A percentile compares a stretch with the other conserved stretches of the same genome.
Evolutionary conservation across 2,888 invertebrate genomes (phyloP).

Genomic region (Heteropelma amictum): DNA sequence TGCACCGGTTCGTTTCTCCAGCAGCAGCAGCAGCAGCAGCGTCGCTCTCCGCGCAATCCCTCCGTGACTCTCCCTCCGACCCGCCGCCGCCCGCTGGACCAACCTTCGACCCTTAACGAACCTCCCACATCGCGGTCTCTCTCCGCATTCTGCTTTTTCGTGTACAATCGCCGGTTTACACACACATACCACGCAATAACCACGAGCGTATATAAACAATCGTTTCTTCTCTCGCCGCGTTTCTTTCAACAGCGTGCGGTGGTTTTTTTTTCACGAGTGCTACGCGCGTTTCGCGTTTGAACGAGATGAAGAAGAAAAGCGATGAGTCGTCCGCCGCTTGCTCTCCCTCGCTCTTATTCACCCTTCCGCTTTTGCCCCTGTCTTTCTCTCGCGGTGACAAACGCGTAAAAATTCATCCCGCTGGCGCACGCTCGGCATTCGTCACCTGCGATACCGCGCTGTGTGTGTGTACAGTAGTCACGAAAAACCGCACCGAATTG

Average conservation of each 20-base stretch:
- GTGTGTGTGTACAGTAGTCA: no score
- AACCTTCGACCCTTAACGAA: constrained; percentile 43
- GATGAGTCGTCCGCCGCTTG: constrained; percentile 56
- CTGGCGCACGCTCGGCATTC: constrained; percentile 10
- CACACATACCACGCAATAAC: background rate
- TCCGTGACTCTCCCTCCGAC: constrained; percentile 57
- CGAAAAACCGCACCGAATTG: no score
- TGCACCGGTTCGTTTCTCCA: constrained; percentile 72
- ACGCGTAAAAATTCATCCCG: constrained; percentile 55
- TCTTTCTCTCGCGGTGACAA: constrained; percentile 34
- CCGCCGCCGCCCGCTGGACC: constrained; percentile 56
- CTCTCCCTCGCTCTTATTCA: constrained; percentile 56
- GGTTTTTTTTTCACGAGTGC: background rate
- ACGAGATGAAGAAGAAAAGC: constrained; percentile 30
- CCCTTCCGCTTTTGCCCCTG: constrained; percentile 50
- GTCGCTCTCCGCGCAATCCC: constrained; percentile 54
- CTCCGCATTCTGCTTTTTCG: background rate
- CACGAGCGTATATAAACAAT: background rate
- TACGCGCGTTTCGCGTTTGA: background rate
- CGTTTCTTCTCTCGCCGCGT: constrained; percentile 5
- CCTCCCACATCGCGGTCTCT: constrained; percentile 20
- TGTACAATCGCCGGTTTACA: background rate
- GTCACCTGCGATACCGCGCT: no score
- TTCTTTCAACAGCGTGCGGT: background rate
- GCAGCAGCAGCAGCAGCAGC: constrained; percentile 55